Evolutionary conservation across 2,797 vertebrate species (phyloP).

Genomic region (Toxotes lorentzi): DNA sequence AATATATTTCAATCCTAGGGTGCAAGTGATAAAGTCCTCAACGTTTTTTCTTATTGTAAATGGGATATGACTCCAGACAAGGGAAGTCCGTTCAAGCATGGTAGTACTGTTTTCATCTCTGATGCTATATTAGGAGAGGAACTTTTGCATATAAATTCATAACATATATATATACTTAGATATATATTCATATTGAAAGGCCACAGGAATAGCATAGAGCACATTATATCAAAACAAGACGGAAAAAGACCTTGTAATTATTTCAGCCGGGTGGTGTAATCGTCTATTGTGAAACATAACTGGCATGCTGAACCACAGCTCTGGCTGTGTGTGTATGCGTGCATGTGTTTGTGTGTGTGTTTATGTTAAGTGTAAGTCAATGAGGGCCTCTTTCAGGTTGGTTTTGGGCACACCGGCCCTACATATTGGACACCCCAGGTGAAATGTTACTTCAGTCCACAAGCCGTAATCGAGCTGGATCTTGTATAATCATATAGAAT

Average conservation of each 20-base stretch:
- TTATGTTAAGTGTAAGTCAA: constrained; percentile 10
- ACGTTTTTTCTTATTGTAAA: constrained; percentile 62
- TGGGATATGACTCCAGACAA: constrained; percentile 65
- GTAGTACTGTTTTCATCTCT: constrained; percentile 69
- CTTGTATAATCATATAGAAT: constrained; percentile 71
- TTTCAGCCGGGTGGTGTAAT: constrained; percentile 66
- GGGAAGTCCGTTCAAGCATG: constrained; percentile 74
- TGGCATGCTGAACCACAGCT: constrained; percentile 76
- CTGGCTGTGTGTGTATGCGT: constrained; percentile 45
- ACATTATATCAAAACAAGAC: constrained; percentile 78
- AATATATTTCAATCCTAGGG: constrained; percentile 77
- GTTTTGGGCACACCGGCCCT: constrained; percentile 43
- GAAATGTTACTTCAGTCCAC: constrained; percentile 76
- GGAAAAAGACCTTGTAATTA: constrained; percentile 71
- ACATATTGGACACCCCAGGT: constrained; percentile 73
- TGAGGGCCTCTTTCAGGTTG: constrained; percentile 40
- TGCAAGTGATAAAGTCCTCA: constrained; percentile 69
- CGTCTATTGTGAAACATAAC: constrained; percentile 65
- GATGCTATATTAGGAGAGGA: constrained; percentile 75
- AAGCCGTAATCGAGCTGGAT: constrained; percentile 69
- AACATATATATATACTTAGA: constrained; percentile 78
- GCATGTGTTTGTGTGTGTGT: constrained; percentile 33
- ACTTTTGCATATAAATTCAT: constrained; percentile 87
- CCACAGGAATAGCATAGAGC: constrained; percentile 88
- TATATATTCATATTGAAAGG: constrained; percentile 85